Evolutionary conservation across 2,888 invertebrate genomes (phyloP).

Genomic region (Cheilosia vernalis): DNA sequence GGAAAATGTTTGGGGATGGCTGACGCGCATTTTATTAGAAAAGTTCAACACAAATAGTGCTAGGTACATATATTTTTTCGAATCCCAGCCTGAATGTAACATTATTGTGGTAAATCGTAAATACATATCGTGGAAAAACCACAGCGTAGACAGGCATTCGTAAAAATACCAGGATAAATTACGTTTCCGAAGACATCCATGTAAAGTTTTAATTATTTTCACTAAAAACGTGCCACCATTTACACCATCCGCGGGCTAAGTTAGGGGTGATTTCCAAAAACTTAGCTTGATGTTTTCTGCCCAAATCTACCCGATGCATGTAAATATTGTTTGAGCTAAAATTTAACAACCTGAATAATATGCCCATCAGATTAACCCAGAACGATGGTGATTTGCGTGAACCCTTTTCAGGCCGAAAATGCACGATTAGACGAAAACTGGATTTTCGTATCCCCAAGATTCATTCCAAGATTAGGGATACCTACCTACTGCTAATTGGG

Average conservation of each 20-base stretch:
- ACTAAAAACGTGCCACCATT: no score
- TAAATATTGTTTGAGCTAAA: constrained; percentile 2
- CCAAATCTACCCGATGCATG: not conserved
- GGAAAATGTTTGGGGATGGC: no score
- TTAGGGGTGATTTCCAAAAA: not conserved
- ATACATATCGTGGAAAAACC: no score
- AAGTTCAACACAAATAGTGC: no score
- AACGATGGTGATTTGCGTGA: constrained; percentile 16
- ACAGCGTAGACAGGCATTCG: no score
- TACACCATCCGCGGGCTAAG: not conserved
- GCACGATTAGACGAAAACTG: not conserved
- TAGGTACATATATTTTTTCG: no score
- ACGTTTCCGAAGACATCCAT: not conserved
- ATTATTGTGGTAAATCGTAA: no score
- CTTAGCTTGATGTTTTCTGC: no score
- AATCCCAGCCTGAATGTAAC: no score
- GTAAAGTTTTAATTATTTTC: constrained; percentile 12
- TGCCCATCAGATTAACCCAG: not conserved
- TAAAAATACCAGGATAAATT: no score
- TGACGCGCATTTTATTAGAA: no score
- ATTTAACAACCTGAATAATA: constrained; percentile 1
- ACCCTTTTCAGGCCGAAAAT: constrained; percentile 7
- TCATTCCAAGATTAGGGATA: not conserved
- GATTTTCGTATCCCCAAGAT: not conserved
- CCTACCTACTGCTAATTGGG: constrained; percentile 1